Evolutionary conservation across 2,113 vertebrate genomes (phyloP).

Genomic region (Propithecus coquereli): DNA sequence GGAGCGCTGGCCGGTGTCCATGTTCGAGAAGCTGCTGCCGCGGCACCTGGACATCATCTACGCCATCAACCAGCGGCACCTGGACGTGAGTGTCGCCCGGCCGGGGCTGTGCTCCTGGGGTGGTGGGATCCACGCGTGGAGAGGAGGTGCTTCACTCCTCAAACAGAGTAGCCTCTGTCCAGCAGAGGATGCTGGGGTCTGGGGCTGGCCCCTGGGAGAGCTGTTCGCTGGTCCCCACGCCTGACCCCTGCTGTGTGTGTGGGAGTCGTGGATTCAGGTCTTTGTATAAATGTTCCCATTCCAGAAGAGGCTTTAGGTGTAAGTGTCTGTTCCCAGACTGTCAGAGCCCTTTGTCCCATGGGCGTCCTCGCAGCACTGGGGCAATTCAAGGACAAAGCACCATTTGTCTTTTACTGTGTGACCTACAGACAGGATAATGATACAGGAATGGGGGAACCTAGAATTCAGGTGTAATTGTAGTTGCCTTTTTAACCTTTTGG

Average conservation of each 20-base stretch:
- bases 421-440: neutral
- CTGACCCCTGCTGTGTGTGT: neutral
- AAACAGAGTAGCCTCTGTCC: neutral
- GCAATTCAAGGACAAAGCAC: neutral
- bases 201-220: neutral
- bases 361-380: neutral
- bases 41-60: conserved; percentile 90
- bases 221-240: neutral
- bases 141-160: neutral
- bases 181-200: neutral
- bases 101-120: rapidly evolving
- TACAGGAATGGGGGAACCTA: neutral
- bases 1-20: conserved; percentile 89
- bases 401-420: neutral
- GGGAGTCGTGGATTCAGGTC: neutral
- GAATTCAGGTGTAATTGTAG: neutral
- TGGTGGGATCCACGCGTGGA: neutral
- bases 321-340: neutral
- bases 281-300: neutral
- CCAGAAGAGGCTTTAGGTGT: too few relatives aligned
- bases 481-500: neutral
- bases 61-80: conserved; percentile 88
- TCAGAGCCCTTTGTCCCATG: neutral
- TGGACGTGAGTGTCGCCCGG: conserved; percentile 81
- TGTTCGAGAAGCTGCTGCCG: conserved; percentile 90